These are phyloP conservation scores for Falco rusticolus DNA, from an alignment of 2,797 vertebrate species.

Conservation along the genomic window DNA sequence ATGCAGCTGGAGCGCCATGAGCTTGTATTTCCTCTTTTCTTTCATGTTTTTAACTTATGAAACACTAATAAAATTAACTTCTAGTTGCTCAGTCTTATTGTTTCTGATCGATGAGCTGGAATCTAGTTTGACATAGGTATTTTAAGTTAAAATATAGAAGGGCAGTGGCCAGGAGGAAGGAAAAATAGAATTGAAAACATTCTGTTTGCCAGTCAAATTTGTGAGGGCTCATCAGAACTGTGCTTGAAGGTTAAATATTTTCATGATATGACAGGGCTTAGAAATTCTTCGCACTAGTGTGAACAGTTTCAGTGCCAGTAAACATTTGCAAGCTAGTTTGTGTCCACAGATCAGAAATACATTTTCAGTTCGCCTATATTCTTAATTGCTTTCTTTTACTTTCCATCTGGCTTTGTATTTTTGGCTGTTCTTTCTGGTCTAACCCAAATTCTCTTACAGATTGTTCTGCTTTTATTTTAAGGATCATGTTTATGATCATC, in stretches of 20 bases:
- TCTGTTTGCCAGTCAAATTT: neutral
- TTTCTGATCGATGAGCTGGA: slow-evolving; percentile 15
- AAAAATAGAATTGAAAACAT: neutral
- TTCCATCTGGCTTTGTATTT: slow-evolving; percentile 54
- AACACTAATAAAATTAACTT: slow-evolving; percentile 3
- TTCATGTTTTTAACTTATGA: neutral
- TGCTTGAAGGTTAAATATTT: slow-evolving; percentile 24
- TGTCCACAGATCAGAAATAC: neutral
- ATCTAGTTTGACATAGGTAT: slow-evolving; percentile 2
- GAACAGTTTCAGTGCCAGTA: neutral
- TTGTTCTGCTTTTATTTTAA: slow-evolving; percentile 57
- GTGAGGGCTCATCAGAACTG: neutral
- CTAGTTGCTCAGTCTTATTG: neutral
- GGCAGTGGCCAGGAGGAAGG: neutral
- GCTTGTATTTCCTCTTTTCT: neutral
- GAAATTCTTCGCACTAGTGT: neutral
- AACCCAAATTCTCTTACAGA: slow-evolving; percentile 20
- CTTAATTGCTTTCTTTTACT: slow-evolving; percentile 27
- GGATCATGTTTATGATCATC: slow-evolving; percentile 30
- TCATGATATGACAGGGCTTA: neutral
- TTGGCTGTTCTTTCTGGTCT: slow-evolving; percentile 18
- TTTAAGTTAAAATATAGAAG: neutral
- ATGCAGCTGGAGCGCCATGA: neutral
- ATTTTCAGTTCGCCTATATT: neutral
- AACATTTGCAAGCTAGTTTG: neutral